Evolutionary conservation across 2,797 vertebrate species (phyloP), one percentile per base, ranked within the genome.

Genomic region (Oreochromis grahami): DNA sequence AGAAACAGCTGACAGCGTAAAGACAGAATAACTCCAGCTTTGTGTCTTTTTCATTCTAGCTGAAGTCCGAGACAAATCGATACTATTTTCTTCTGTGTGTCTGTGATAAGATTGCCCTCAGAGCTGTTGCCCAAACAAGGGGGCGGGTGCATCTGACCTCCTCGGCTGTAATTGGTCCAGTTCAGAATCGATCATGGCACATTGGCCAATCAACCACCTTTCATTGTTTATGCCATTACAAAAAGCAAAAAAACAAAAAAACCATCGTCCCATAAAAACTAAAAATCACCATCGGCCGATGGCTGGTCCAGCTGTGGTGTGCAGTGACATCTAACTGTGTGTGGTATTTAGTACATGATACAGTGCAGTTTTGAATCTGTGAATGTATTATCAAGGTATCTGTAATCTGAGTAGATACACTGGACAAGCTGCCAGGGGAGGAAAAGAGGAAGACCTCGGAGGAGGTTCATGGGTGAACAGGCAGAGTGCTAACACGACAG

Each of bases 21-120:
- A 0, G 0, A 19, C 12, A 26, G 21, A 55, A 29, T 55, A 55
- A 26, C 0, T 2, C 0, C n/a, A 53, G 1, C 51, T 24, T 53
- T 24, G 51, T 53, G n/a, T 53, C n/a, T 24, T 53, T 52, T 24
- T 34, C 10, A 53, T 8, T 56, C 3, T 15, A 56, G 53, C 53
- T 56, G 24, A 56, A 29, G 4, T 56, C 0, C 2, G 0, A 7
- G 53, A 15, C 0, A 0, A 56, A 56, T 56, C 53, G 26, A 29
- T 15, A 15, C 53, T 29, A 29, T 56, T 56, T 56, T 29, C 24
- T 56, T 56, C 53, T 56, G 53, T 29, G 52, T 53, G 7, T 56
- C 24, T 56, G 7, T 56, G 24, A 29, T 56, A 56, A 56, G 53
- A 32, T 32, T 32, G 29, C 29, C 6, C 6, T 32, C 29, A 32